Base-by-base conservation (phyloP, 2,113 vertebrate genomes). In the Silurus meridionalis region DNA sequence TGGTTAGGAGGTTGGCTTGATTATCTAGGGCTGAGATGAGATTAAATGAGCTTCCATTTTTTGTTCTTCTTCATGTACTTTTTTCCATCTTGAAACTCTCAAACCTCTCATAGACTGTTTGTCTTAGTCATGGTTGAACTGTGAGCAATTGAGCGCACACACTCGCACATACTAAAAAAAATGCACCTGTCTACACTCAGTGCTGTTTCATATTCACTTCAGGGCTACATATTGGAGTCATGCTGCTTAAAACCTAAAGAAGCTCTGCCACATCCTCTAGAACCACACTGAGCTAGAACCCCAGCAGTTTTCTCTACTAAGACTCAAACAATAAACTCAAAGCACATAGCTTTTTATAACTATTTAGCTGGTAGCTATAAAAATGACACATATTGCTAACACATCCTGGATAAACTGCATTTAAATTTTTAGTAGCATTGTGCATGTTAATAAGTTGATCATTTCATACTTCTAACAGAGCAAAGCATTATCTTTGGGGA, bases 181-280 rank as follows among this genome's bases (percentile, higher is more conserved):
- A 80, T 53, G 48, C 77, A 93, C 91, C 92, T 94, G 91, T 77
- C 80, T 91, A 78, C 86, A 75, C 83, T 89, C 52, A n/a, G 28
- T 81, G 37, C 8, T 63, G 79, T 63, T 46, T 46, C n/a, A 28
- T 57, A 5, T 8, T 58, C 15, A 2, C 55, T 4, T 2, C 48
- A 75, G 48, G 37, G 4, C 9, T 52, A 75, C 50, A 53, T 14
- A 50, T 13, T 75, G 50, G 48, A n/a, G 13, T n/a, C 48, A 53
- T 0, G 72, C 50, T 53, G 10, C 50, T 75, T 4, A 11, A 77
- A 55, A 77, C 2, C 23, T 25, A n/a, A 77, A 14, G 10, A 55
- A 77, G 17, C 72, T 53, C 50, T n/a, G 50, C 50, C 21, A 50
- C 71, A 37, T 71, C 67, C 15, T 71, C 67, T 50, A 50, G 46